phyloP scores from a whole-genome alignment of 35 echinoderm and acorn worm species.

The Holothuria glaberrima region DNA sequence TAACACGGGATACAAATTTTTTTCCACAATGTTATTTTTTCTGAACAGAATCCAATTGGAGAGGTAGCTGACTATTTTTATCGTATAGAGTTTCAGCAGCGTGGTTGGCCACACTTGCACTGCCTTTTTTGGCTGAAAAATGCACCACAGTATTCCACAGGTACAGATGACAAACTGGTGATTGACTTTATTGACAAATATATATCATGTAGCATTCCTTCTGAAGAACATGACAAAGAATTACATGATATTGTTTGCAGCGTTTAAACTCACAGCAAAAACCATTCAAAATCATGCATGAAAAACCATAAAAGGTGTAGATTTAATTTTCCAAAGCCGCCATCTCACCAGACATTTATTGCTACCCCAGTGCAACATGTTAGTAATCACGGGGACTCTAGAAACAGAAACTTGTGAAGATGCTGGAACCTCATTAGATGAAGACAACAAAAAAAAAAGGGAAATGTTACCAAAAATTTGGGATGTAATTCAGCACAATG shows the following conservation, averaged over 20 bases:
- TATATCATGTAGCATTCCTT: constrained; percentile 47
- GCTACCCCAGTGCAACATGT: background rate
- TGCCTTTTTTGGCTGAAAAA: constrained; percentile 67
- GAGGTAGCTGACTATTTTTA: constrained; percentile 77
- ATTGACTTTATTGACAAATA: constrained; percentile 69
- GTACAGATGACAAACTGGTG: constrained; percentile 56
- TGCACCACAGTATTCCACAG: constrained; percentile 49
- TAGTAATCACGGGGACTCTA: no score
- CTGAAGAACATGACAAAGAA: constrained; percentile 30
- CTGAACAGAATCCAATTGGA: constrained; percentile 63
- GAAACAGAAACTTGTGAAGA: no score
- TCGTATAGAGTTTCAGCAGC: constrained; percentile 65
- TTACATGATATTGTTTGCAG: constrained; percentile 58
- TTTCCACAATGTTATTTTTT: constrained; percentile 65
- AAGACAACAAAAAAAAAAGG: background rate
- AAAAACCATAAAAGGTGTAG: constrained; percentile 46
- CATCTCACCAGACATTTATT: constrained; percentile 60
- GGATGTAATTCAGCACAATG: constrained; percentile 1
- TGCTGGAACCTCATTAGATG: no score
- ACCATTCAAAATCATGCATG: constrained; percentile 58
- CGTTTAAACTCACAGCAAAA: constrained; percentile 63
- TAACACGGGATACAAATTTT: constrained; percentile 67
- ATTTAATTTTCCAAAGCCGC: constrained; percentile 57
- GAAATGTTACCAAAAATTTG: constrained; percentile 3
- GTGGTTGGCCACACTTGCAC: constrained; percentile 60